phyloP scores from a whole-genome alignment of 2,797 vertebrate genomes.

The Echeneis naucrates region DNA sequence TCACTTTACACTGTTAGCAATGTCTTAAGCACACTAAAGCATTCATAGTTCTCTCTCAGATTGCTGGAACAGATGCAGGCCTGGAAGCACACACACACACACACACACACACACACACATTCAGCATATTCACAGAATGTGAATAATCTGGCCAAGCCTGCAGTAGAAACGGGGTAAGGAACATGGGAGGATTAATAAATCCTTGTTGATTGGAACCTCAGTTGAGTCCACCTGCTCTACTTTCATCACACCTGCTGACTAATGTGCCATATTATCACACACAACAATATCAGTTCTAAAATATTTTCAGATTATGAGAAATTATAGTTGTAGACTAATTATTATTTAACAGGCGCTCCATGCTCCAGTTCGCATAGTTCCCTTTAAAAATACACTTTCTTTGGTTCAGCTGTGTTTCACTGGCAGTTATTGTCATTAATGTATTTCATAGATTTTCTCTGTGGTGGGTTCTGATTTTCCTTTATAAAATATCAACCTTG shows the following conservation, averaged over 20 bases:
- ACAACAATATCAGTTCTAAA: too few species aligned
- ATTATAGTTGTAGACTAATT: neutral
- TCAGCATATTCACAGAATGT: slow-evolving; percentile 32
- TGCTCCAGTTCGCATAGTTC: too few species aligned
- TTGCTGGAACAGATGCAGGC: slow-evolving; percentile 1
- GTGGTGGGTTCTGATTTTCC: neutral
- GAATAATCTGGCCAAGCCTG: slow-evolving; percentile 71
- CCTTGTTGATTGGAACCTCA: slow-evolving; percentile 53
- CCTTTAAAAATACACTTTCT: too few species aligned
- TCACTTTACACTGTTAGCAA: neutral
- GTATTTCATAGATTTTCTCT: neutral
- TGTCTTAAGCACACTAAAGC: neutral
- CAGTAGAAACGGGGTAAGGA: slow-evolving; percentile 62
- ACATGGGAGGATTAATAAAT: slow-evolving; percentile 76
- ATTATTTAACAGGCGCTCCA: too few species aligned
- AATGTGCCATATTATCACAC: neutral
- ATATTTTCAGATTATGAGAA: neutral
- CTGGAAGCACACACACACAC: slow-evolving; percentile 20
- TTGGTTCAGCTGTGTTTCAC: neutral
- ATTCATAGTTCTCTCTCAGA: neutral
- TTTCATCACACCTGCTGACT: slow-evolving; percentile 14
- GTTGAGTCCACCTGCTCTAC: slow-evolving; percentile 22
- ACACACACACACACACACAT: slow-evolving; percentile 6
- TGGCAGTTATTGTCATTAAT: too few species aligned
- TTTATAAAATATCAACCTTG: slow-evolving; percentile 2